phyloP scores from a whole-genome alignment of 2,113 vertebrate species.

The Egretta garzetta region DNA sequence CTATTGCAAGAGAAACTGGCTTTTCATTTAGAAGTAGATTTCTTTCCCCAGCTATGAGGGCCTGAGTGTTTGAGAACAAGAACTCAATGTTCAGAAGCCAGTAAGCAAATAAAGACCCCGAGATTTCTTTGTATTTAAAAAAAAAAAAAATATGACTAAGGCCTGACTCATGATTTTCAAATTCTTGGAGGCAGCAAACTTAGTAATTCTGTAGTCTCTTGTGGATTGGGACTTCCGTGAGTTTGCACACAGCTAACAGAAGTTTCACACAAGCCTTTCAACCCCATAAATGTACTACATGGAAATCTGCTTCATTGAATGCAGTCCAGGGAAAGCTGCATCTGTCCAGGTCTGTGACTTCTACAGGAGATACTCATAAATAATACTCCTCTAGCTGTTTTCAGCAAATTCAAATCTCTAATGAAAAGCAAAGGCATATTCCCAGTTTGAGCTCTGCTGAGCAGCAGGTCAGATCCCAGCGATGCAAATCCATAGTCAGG shows the following conservation, averaged over 20 bases:
- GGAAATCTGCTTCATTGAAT: background rate
- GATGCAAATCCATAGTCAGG: rapidly evolving
- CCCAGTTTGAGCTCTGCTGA: background rate
- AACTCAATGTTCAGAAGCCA: constrained; percentile 12
- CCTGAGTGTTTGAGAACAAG: background rate
- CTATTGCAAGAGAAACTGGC: background rate
- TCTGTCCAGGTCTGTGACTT: background rate
- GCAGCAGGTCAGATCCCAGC: background rate
- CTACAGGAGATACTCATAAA: background rate
- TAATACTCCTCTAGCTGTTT: background rate
- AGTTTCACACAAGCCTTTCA: constrained; percentile 1
- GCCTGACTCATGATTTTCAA: background rate
- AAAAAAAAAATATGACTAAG: background rate
- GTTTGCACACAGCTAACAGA: background rate
- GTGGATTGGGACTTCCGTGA: background rate
- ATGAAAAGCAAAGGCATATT: background rate
- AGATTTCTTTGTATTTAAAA: background rate
- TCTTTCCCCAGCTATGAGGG: background rate
- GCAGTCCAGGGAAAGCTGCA: background rate
- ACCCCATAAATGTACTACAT: rapidly evolving
- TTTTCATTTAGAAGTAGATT: constrained; percentile 19
- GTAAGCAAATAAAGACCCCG: constrained; percentile 14
- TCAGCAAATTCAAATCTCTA: background rate
- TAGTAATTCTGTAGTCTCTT: background rate
- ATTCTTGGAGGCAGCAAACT: background rate